Base-by-base conservation (phyloP, 2,113 vertebrate genomes). In the Gavia stellata region DNA sequence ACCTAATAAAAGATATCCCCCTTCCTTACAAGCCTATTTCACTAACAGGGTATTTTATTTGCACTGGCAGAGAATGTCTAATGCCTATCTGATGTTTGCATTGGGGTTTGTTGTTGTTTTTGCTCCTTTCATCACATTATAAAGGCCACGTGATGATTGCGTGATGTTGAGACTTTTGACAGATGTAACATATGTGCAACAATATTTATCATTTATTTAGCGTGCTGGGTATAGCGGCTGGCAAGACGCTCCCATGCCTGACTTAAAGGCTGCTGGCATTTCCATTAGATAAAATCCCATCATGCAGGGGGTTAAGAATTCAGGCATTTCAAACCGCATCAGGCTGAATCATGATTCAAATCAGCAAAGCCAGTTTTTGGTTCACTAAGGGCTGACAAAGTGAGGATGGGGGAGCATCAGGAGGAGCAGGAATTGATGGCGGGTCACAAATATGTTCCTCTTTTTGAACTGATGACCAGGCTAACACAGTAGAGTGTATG, bases 281-380 rank as follows among this genome's bases (percentile, higher is more conserved):
- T 95, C 81, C 61, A 90, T 85, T 80, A 91, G 75, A 92, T 56
- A 92, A 94, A 93, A 89, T 24, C 81, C 68, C 83, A 93, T 95
- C 97, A 87, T 55, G 80, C 63, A 90, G 92, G 68, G 88, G 77
- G 97, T 96, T 96, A 96, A 89, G 96, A 94, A 93, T 34, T 97
- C 98, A 97, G 95, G 95, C 98, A 97, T 97, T 98, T 98, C 94
- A 91, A 98, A 98, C 97, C 95, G 92, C 95, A 97, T 97, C 94
- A 97, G 88, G 66, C 94, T 88, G 95, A 74, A 89, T 68, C 96
- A 66, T 94, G 96, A 98, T 65, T 97, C 94, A 98, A 98, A 97
- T 97, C 94, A 96, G 97, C 95, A 80, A 97, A 97, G 90, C 72
- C 84, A 96, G 84, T 12, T 96, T 96, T 88, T 45, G 89, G 81